A percentile compares a stretch with the other conserved stretches of the same genome.
phyloP scores from a whole-genome alignment of 2,888 invertebrate species.

The Podabrus alpinus region DNA sequence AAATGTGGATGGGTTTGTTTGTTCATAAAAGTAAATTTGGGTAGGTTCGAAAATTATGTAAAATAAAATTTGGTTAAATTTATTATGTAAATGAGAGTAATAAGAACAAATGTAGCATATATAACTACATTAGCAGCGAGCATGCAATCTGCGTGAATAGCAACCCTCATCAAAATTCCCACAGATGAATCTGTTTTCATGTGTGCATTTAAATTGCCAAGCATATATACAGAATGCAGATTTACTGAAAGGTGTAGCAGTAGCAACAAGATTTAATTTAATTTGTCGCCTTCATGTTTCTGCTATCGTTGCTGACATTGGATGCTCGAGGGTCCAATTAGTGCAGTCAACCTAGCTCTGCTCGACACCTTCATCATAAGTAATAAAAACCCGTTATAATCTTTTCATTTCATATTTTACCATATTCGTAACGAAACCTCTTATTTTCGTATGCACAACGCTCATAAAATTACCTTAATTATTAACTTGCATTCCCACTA shows the following conservation, averaged over 20 bases:
- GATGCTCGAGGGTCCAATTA: conserved; percentile 44
- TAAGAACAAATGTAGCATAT: conserved; percentile 36
- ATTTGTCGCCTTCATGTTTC: conserved; percentile 43
- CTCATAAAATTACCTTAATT: conserved; percentile 11
- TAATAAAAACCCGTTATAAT: conserved; percentile 31
- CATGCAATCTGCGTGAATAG: conserved; percentile 33
- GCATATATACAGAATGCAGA: conserved; percentile 36
- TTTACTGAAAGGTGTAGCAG: conserved; percentile 43
- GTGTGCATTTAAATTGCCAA: conserved; percentile 42
- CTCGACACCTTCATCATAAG: conserved; percentile 34
- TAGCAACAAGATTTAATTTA: conserved; percentile 45
- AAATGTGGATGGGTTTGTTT: background rate
- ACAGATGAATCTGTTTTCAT: conserved; percentile 38
- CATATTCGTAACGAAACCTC: conserved; percentile 23
- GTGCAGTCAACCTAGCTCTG: conserved; percentile 40
- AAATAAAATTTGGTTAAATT: conserved; percentile 3
- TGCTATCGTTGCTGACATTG: conserved; percentile 26
- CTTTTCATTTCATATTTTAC: conserved; percentile 30
- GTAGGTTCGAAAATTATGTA: background rate
- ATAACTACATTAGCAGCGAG: conserved; percentile 38
- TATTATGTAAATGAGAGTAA: conserved; percentile 17
- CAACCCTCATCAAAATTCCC: conserved; percentile 36
- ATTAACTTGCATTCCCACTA: conserved; percentile 5
- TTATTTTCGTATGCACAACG: conserved; percentile 19
- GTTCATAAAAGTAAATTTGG: background rate